phyloP scores from a whole-genome alignment of 2,888 invertebrate species.

The Lasioglossum figueresi region DNA sequence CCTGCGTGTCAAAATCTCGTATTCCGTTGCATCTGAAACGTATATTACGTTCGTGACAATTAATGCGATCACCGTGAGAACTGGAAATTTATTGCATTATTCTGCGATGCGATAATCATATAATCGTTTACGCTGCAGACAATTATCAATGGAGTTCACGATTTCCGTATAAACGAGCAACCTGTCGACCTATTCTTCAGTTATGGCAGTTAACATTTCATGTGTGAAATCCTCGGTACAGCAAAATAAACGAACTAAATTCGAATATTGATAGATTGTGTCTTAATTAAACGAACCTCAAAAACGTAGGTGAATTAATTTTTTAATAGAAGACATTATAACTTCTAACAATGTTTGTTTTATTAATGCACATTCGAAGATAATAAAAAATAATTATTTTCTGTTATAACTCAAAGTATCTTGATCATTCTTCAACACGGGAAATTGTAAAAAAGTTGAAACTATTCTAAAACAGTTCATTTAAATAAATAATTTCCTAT shows the following conservation, averaged over 20 bases:
- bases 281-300: background rate
- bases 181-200: background rate
- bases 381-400: too few species aligned
- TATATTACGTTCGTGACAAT: background rate
- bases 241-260: background rate
- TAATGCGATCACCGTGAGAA: background rate
- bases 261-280: background rate
- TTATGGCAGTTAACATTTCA: background rate
- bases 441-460: too few species aligned
- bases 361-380: background rate
- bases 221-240: background rate
- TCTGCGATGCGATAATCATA: background rate
- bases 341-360: background rate
- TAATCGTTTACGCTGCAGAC: background rate
- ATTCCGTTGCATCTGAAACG: background rate
- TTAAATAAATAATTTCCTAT: background rate
- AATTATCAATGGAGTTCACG: background rate
- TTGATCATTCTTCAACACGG: too few species aligned
- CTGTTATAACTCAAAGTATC: too few species aligned
- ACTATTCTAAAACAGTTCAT: too few species aligned
- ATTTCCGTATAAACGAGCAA: background rate
- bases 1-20: background rate
- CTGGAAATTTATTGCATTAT: background rate
- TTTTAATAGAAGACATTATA: background rate
- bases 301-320: background rate